Evolutionary conservation across 2,113 vertebrate species (phyloP).

Genomic region (Oophaga pumilio): DNA sequence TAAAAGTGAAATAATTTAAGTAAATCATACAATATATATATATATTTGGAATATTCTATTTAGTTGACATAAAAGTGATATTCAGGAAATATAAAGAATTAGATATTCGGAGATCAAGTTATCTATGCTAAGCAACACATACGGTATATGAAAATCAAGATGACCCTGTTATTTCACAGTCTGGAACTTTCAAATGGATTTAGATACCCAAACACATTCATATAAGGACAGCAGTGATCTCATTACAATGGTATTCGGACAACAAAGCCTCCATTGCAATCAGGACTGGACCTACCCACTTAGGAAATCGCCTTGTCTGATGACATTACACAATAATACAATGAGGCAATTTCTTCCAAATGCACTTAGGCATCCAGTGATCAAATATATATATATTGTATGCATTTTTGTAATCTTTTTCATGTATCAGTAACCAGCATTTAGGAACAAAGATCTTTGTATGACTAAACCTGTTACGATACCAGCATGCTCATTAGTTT

Average conservation of each 20-base stretch:
- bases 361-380: background rate
- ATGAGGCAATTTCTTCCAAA: background rate
- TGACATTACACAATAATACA: background rate
- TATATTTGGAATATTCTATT: no score
- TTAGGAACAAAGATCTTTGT: background rate
- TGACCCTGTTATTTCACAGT: background rate
- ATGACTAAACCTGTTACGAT: background rate
- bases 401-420: no score
- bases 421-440: no score
- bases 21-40: no score
- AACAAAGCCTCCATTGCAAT: background rate
- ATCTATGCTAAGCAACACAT: no score
- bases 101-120: no score
- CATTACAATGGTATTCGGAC: background rate
- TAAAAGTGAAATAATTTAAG: no score
- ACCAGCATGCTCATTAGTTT: background rate
- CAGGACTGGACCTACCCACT: background rate
- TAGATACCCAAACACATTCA: background rate
- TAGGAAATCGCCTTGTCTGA: background rate
- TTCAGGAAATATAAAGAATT: no score
- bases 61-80: no score
- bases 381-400: no score
- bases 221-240: background rate
- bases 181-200: background rate
- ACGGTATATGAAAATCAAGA: background rate